A percentile compares a stretch with the other conserved stretches of the same genome.
Evolutionary conservation across 1,140 invertebrate species (phyloP).

Genomic region (Leptinotarsa undecemlineata): DNA sequence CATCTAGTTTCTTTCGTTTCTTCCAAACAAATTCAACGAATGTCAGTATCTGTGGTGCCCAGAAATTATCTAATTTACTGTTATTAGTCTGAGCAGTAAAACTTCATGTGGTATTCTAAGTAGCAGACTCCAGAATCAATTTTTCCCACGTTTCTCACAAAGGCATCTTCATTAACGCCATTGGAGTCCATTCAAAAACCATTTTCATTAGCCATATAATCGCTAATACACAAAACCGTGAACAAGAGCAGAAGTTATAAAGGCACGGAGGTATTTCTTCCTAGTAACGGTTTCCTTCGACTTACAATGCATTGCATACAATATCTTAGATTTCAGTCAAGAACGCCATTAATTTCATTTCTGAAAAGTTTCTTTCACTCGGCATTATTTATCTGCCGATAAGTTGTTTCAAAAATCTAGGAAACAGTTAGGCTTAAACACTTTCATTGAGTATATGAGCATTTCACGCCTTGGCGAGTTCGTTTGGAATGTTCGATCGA

Average conservation of each 20-base stretch:
- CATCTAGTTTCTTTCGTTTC: too few relatives aligned
- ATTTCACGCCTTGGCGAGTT: not conserved
- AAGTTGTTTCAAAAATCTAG: not conserved
- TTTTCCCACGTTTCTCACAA: too few relatives aligned
- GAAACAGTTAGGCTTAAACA: not conserved
- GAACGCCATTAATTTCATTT: slow-evolving; percentile 1
- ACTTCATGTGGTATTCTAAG: too few relatives aligned
- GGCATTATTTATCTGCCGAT: not conserved
- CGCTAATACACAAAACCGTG: not conserved
- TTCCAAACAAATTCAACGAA: too few relatives aligned
- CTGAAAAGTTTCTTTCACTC: slow-evolving; percentile 3
- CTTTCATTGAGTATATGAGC: not conserved
- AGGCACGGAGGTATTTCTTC: not conserved
- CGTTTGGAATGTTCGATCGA: too few relatives aligned
- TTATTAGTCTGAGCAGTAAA: too few relatives aligned
- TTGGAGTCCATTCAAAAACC: not conserved
- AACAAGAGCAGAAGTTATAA: slow-evolving; percentile 5
- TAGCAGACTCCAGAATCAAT: too few relatives aligned
- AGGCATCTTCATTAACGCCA: too few relatives aligned
- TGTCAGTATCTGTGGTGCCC: too few relatives aligned
- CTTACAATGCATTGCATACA: not conserved
- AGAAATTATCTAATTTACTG: too few relatives aligned
- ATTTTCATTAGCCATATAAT: not conserved
- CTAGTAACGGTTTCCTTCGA: not conserved
- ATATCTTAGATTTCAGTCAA: slow-evolving; percentile 3